phyloP scores from a whole-genome alignment of 1,140 invertebrate genomes.

The Stegodyphus mimosarum region DNA sequence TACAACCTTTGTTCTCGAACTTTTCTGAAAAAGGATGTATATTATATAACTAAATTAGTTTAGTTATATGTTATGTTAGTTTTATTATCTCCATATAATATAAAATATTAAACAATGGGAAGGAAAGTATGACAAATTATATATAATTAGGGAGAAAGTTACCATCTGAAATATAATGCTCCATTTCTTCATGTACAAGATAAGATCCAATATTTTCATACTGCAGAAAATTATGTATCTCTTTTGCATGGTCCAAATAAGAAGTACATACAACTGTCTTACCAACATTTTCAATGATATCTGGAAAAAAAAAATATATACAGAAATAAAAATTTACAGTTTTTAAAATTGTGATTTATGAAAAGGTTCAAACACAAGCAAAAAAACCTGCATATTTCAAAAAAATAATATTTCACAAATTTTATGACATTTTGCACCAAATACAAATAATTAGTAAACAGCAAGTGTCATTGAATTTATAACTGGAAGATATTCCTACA shows the following conservation, averaged over 20 bases:
- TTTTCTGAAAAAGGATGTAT: too few relatives aligned
- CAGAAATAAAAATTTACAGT: neutral
- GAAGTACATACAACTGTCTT: constrained; percentile 14
- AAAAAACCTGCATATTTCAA: too few relatives aligned
- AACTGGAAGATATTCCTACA: too few relatives aligned
- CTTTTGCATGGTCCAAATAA: neutral
- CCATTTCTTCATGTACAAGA: constrained; percentile 33
- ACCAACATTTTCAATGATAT: neutral
- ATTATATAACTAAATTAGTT: too few relatives aligned
- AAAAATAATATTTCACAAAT: too few relatives aligned
- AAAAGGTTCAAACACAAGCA: neutral
- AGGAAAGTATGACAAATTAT: neutral
- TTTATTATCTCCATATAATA: too few relatives aligned
- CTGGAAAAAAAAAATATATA: neutral
- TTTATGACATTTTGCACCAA: too few relatives aligned
- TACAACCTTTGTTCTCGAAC: too few relatives aligned
- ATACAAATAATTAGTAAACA: too few relatives aligned
- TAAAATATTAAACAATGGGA: neutral
- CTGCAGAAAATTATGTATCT: constrained; percentile 19
- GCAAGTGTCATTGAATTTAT: too few relatives aligned
- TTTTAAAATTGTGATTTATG: neutral
- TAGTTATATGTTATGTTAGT: too few relatives aligned
- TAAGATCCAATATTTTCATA: constrained; percentile 32
- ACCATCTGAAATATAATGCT: constrained; percentile 31
- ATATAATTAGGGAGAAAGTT: neutral